Percentiles rank a stretch among this genome's conserved stretches.
phyloP scores from a whole-genome alignment of 2,888 invertebrate species.

The Philereme vetulata region DNA sequence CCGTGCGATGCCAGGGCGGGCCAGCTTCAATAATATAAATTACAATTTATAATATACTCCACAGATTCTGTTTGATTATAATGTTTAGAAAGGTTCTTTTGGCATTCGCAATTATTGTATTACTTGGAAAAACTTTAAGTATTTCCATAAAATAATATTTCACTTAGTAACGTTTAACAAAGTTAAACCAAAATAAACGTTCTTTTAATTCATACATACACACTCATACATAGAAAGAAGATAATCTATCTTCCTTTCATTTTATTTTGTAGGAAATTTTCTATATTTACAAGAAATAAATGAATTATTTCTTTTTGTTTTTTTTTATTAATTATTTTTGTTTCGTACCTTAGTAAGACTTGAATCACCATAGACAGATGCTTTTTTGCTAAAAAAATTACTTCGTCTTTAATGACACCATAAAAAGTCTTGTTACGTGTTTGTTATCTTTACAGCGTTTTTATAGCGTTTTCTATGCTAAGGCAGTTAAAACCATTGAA shows the following conservation, averaged over 20 bases:
- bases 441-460: conserved; percentile 55
- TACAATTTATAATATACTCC: neutral
- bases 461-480: conserved; percentile 51
- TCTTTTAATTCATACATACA: neutral
- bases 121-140: neutral
- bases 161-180: neutral
- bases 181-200: neutral
- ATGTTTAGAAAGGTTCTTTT: neutral
- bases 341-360: too few relatives aligned
- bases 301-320: too few relatives aligned
- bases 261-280: too few relatives aligned
- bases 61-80: neutral
- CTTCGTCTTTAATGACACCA: conserved; percentile 42
- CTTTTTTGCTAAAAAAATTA: neutral
- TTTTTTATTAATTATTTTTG: too few relatives aligned
- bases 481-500: conserved; percentile 53
- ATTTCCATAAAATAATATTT: neutral
- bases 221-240: too few relatives aligned
- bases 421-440: conserved; percentile 48
- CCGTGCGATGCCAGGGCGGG: too few relatives aligned
- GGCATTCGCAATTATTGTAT: neutral
- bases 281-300: too few relatives aligned
- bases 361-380: too few relatives aligned
- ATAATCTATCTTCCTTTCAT: too few relatives aligned
- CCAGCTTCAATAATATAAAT: too few relatives aligned